Evolutionary conservation across 2,113 vertebrate species (phyloP).

Genomic region (Ictalurus punctatus): DNA sequence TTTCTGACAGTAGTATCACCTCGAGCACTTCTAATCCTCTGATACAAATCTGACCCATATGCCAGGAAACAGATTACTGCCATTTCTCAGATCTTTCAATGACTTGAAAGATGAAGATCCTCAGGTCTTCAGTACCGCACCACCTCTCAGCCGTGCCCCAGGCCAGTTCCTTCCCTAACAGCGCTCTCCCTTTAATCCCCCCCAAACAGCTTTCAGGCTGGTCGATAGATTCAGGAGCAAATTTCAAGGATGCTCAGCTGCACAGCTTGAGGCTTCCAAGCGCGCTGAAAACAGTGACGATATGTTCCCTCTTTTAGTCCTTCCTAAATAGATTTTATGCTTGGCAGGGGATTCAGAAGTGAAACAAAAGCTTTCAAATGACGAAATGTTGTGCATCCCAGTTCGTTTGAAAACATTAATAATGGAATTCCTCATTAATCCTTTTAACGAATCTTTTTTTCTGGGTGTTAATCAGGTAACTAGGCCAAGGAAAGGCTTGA

Average conservation of each 20-base stretch:
- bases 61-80: neutral
- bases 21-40: constrained; percentile 6
- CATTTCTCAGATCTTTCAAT: constrained; percentile 7
- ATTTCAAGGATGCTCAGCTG: constrained; percentile 2
- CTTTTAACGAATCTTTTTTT: neutral
- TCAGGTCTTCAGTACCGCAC: neutral
- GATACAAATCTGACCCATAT: neutral
- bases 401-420: neutral
- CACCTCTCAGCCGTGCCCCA: neutral
- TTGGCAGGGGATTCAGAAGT: neutral
- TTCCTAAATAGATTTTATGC: neutral
- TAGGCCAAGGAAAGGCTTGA: neutral
- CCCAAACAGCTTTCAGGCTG: constrained; percentile 7
- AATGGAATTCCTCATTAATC: neutral
- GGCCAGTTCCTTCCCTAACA: neutral
- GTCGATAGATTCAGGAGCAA: neutral
- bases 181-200: neutral
- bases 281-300: neutral
- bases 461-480: neutral
- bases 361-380: neutral
- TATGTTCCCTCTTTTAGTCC: constrained; percentile 3
- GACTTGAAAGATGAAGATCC: neutral
- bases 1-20: neutral
- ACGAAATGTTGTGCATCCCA: neutral
- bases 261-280: constrained; percentile 1